phyloP scores from a whole-genome alignment of 2,113 vertebrate species.

The Poeciliopsis occidentalis region DNA sequence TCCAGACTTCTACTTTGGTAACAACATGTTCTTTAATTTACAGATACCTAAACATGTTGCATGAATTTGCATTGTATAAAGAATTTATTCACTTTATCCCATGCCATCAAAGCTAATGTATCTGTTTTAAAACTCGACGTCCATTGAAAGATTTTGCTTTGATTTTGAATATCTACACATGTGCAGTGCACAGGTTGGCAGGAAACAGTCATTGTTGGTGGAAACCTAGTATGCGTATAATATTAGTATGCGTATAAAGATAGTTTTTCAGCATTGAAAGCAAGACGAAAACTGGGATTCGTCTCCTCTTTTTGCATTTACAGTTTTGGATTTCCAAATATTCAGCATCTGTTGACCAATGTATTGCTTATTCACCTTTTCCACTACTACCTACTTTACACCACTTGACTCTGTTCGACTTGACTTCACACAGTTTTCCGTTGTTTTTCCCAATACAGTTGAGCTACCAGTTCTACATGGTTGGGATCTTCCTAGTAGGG shows the following conservation, averaged over 20 bases:
- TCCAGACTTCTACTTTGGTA: not conserved
- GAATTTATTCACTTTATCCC: not conserved
- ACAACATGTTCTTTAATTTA: not conserved
- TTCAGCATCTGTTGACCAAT: not conserved
- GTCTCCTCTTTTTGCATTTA: not conserved
- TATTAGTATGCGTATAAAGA: not conserved
- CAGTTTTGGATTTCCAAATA: not conserved
- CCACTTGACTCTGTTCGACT: too few relatives aligned
- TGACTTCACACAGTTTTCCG: too few relatives aligned
- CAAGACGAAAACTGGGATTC: too few relatives aligned
- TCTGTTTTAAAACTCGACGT: not conserved
- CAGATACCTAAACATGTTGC: not conserved
- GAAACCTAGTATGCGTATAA: not conserved
- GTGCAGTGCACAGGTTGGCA: not conserved
- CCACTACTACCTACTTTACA: too few relatives aligned
- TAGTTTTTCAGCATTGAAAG: too few relatives aligned
- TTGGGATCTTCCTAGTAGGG: too few relatives aligned
- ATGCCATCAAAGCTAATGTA: not conserved
- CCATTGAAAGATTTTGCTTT: not conserved
- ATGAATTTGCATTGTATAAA: not conserved
- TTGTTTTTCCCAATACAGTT: too few relatives aligned
- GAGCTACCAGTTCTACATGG: too few relatives aligned
- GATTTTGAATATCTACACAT: not conserved
- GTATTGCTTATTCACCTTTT: not conserved
- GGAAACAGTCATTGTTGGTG: not conserved